phyloP scores from a whole-genome alignment of 2,113 vertebrate species.

The Dolichallabes microphthalmus region DNA sequence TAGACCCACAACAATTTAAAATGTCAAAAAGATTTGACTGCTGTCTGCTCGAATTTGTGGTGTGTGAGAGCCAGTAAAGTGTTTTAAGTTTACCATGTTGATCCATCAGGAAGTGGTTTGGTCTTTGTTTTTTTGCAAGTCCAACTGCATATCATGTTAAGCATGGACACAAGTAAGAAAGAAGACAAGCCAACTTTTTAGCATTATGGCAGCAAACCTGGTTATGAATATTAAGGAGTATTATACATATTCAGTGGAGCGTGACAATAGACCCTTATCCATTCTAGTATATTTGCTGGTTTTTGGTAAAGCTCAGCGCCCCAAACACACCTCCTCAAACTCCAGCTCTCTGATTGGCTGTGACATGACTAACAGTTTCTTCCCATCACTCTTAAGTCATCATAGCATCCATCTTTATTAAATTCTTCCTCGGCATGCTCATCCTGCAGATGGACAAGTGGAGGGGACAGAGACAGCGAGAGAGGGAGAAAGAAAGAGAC shows the following conservation, averaged over 20 bases:
- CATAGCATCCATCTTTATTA: slow-evolving; percentile 98
- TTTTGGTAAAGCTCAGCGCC: slow-evolving; percentile 77
- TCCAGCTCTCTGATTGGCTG: slow-evolving; percentile 79
- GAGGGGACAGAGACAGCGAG: slow-evolving; percentile 66
- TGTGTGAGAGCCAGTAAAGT: not conserved
- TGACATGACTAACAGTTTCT: slow-evolving; percentile 83
- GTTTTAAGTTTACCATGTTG: not conserved
- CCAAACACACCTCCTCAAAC: slow-evolving; percentile 83
- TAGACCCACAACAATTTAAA: not conserved
- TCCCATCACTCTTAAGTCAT: slow-evolving; percentile 95
- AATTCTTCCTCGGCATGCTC: slow-evolving; percentile 99
- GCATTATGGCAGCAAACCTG: no score
- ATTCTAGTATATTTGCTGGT: not conserved
- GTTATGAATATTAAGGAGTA: not conserved
- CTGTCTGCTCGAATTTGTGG: not conserved
- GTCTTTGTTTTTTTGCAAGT: not conserved
- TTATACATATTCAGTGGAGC: not conserved
- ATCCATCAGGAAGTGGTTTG: not conserved
- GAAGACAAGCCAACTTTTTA: not conserved
- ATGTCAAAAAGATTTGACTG: not conserved
- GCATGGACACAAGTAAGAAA: not conserved
- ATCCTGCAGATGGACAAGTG: slow-evolving; percentile 91
- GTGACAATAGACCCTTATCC: not conserved
- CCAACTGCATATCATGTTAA: not conserved
- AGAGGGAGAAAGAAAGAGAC: not conserved